Percentiles rank a stretch among this genome's conserved stretches.
phyloP scores from a whole-genome alignment of 2,113 vertebrate genomes.

The Canis aureus region DNA sequence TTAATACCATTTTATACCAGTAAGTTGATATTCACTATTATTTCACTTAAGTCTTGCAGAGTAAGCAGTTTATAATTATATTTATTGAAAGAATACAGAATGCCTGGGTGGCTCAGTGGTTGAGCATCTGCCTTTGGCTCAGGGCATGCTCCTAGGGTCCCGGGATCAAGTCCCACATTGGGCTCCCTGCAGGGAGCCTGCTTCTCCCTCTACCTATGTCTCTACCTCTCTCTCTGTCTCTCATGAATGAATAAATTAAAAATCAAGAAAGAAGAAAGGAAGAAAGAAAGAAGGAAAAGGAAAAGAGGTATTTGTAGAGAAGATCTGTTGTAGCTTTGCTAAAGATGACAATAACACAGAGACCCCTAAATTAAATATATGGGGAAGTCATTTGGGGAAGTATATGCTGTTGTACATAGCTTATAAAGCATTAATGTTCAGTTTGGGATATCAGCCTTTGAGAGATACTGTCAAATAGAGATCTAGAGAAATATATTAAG shows the following conservation, averaged over 20 bases:
- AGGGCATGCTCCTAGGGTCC: too few relatives aligned
- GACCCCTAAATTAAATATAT: not conserved
- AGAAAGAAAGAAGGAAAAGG: too few relatives aligned
- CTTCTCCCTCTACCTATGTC: too few relatives aligned
- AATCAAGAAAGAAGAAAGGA: too few relatives aligned
- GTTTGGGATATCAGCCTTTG: not conserved
- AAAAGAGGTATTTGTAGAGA: not conserved
- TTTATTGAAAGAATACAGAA: not conserved
- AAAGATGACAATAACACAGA: not conserved
- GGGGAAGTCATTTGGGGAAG: not conserved
- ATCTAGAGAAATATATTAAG: not conserved
- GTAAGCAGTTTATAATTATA: not conserved
- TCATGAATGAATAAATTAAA: too few relatives aligned
- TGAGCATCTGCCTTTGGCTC: too few relatives aligned
- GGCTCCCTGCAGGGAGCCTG: too few relatives aligned
- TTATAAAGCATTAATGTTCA: slow-evolving; percentile 42
- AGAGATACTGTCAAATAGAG: not conserved
- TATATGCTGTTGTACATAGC: not conserved
- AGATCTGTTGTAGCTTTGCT: slow-evolving; percentile 4
- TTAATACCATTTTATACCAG: not conserved
- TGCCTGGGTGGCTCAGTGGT: too few relatives aligned
- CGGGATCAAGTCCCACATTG: too few relatives aligned
- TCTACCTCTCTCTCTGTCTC: too few relatives aligned
- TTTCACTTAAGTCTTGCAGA: not conserved
- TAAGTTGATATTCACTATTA: not conserved